Percentiles rank a stretch among this genome's conserved stretches.
Evolutionary conservation across 23 tunicate genomes (phyloP).

Genomic region (Botrylloides violaceus): DNA sequence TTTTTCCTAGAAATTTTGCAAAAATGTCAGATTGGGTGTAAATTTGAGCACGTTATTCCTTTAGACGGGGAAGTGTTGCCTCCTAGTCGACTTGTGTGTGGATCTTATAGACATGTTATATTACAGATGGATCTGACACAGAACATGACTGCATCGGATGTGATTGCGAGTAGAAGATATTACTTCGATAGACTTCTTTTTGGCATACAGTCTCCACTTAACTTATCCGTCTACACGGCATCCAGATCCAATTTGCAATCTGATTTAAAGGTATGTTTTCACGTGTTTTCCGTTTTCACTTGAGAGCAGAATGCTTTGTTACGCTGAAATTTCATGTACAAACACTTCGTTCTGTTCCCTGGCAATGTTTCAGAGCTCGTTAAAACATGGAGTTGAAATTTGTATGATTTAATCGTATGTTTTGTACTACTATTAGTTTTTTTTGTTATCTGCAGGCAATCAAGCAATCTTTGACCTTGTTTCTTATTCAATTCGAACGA

Average conservation of each 20-base stretch:
- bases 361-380: background rate
- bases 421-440: background rate
- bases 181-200: conserved; percentile 65
- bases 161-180: conserved; percentile 31
- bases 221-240: conserved; percentile 21
- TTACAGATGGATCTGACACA: conserved; percentile 38
- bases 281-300: too few relatives aligned
- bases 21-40: too few relatives aligned
- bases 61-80: too few relatives aligned
- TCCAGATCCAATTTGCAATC: conserved; percentile 33
- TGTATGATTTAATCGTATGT: background rate
- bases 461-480: conserved; percentile 38
- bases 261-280: conserved; percentile 55
- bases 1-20: too few relatives aligned
- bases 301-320: too few relatives aligned
- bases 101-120: background rate
- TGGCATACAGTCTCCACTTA: conserved; percentile 10
- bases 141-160: background rate
- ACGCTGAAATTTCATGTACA: too few relatives aligned
- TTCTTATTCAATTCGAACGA: conserved; percentile 74
- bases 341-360: too few relatives aligned
- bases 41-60: too few relatives aligned
- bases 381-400: background rate
- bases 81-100: too few relatives aligned
- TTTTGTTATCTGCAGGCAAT: conserved; percentile 40